Evolutionary conservation across 2,888 invertebrate genomes (phyloP), one percentile per base, ranked within the genome.

Genomic region (Nomada ruficornis): DNA sequence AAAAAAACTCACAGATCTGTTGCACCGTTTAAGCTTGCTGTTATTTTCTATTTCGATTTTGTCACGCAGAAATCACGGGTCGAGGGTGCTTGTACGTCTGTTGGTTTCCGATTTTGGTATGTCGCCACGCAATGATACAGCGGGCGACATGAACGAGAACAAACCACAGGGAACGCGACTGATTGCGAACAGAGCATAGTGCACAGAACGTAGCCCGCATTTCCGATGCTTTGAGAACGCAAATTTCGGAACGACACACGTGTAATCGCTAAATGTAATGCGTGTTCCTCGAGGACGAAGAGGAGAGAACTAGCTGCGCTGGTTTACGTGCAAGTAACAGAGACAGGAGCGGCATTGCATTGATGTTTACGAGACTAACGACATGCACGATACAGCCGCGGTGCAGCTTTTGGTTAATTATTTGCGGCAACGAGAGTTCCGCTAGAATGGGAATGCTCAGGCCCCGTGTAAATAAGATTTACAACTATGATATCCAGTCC

Each of bases 131-230:
- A 47, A 57, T 20, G 20, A 13, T 7, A 36, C 54, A 55, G 63
- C 36, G 78, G 78, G 73, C 73, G 42, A 64, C 55, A 63, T 59
- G 76, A 83, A 78, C 72, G 57, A 26, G 76, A 77, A 60, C 64
- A 73, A 73, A 77, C 77, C 59, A 54, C 10, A 18, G 54, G n/a
- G 54, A n/a, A 10, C n/a, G n/a, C 18, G n/a, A n/a, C 54, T 15
- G 13, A 15, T 50, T 50, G 54, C 72, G 71, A 55, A 44, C 26
- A 9, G 23, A 42, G 54, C 54, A 10, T 54, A 57, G 57, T 20
- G 29, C 47, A 60, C 44, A 69, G 57, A 72, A 42, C 62, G 63
- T 36, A 18, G 7, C 26, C 54, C 52, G 15, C 29, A 63, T 42
- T 36, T 55, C 23, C 18, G 11, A 29, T 20, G 36, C 20, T 26